A percentile compares a stretch with the other conserved stretches of the same genome.
phyloP scores from a whole-genome alignment of 2,888 invertebrate species.

The Muschampia plurimacula region DNA sequence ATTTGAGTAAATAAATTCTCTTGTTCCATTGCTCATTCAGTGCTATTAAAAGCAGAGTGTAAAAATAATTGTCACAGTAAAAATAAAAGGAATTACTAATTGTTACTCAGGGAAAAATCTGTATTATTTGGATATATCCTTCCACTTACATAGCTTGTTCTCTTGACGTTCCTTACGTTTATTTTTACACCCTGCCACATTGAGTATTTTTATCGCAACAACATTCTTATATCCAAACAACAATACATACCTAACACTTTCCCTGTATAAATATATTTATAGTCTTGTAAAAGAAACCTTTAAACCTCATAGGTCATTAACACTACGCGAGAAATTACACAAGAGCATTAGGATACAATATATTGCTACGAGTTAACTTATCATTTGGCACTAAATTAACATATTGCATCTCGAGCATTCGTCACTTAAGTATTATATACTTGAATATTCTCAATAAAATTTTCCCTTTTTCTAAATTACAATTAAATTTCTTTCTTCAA shows the following conservation, averaged over 20 bases:
- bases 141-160: constrained; percentile 11
- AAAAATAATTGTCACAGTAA: constrained; percentile 63
- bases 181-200: constrained; percentile 79
- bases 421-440: constrained; percentile 73
- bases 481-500: constrained; percentile 65
- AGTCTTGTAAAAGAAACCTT: constrained; percentile 85
- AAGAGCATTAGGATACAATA: constrained; percentile 83
- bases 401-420: constrained; percentile 84
- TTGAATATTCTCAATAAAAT: constrained; percentile 71
- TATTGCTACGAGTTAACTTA: constrained; percentile 86
- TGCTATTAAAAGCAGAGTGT: constrained; percentile 78
- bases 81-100: constrained; percentile 4
- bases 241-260: constrained; percentile 83
- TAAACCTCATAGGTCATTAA: constrained; percentile 84
- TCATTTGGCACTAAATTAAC: constrained; percentile 86
- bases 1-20: constrained; percentile 85
- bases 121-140: constrained; percentile 23
- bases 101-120: constrained; percentile 3
- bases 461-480: constrained; percentile 69
- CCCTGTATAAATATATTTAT: constrained; percentile 85
- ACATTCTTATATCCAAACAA: constrained; percentile 80
- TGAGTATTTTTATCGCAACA: constrained; percentile 83
- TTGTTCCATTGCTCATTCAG: constrained; percentile 84
- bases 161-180: constrained; percentile 51
- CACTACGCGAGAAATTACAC: constrained; percentile 83